Conservation (phyloP, 92 coral and sea anemone species). For the Bergia sp. region DNA sequence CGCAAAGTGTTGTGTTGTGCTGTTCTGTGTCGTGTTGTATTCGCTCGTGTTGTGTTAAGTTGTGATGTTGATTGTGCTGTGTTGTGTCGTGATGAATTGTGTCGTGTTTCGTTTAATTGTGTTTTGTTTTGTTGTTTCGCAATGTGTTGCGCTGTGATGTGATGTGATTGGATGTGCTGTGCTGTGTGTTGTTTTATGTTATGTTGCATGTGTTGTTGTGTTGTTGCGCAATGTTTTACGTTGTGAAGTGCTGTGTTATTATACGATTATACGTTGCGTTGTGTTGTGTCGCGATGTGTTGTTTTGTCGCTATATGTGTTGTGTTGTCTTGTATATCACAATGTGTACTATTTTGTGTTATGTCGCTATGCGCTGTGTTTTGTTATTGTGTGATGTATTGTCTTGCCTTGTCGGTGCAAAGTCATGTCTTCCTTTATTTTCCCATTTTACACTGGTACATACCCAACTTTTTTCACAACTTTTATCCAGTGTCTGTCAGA, state of each 20-base stretch:
- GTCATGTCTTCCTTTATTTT: too few relatives aligned
- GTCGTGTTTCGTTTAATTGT: too few relatives aligned
- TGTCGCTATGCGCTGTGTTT: too few relatives aligned
- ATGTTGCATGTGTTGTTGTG: background rate
- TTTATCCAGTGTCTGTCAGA: conserved; percentile 28
- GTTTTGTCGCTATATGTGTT: too few relatives aligned
- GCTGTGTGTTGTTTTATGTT: too few relatives aligned
- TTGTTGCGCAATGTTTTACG: too few relatives aligned
- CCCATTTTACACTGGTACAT: background rate
- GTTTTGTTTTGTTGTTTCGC: background rate
- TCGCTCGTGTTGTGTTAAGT: background rate
- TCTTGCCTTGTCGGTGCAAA: background rate
- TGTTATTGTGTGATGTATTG: too few relatives aligned
- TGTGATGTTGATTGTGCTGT: background rate
- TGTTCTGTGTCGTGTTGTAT: background rate
- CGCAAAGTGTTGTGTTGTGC: background rate
- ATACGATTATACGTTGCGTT: too few relatives aligned
- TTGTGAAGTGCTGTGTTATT: background rate
- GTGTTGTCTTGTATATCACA: too few relatives aligned
- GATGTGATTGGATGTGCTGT: background rate
- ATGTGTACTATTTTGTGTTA: too few relatives aligned
- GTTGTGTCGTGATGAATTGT: too few relatives aligned
- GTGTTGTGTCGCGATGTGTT: background rate
- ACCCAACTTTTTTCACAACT: conserved; percentile 7
- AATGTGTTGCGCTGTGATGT: background rate